These are phyloP conservation scores for Bradysia coprophila DNA, from an alignment of 1,140 invertebrate genomes.

Conservation along the genomic window DNA sequence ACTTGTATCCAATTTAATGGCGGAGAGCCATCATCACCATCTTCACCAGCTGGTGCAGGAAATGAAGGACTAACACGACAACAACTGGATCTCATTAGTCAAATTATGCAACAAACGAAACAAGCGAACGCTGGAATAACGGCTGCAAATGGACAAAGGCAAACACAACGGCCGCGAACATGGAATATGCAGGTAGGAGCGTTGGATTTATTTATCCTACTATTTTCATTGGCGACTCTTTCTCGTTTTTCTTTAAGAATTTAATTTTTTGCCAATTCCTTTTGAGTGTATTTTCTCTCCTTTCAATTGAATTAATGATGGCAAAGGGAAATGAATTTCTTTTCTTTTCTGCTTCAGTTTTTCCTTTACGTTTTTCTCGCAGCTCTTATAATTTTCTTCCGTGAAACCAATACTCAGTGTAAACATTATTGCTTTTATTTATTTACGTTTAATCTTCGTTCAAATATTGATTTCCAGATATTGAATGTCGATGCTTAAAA, in stretches of 20 bases:
- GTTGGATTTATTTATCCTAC: not conserved
- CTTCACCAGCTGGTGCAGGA: slow-evolving; percentile 24
- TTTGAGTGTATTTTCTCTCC: no score
- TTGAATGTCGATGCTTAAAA: not conserved
- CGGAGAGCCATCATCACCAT: slow-evolving; percentile 15
- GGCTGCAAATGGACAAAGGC: slow-evolving; percentile 3
- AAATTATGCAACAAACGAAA: slow-evolving; percentile 57
- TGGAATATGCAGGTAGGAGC: slow-evolving; percentile 26
- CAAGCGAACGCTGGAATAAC: slow-evolving; percentile 25
- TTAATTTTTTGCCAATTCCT: no score
- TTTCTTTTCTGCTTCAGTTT: not conserved
- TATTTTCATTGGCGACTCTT: not conserved
- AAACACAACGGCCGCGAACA: slow-evolving; percentile 18
- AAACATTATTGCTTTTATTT: not conserved
- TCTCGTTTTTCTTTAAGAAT: not conserved
- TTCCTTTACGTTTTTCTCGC: not conserved
- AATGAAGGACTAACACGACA: slow-evolving; percentile 50
- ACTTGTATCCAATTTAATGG: slow-evolving; percentile 24
- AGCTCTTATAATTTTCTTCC: not conserved
- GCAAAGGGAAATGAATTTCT: not conserved
- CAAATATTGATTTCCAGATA: not conserved
- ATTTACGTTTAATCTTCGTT: not conserved
- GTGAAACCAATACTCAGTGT: not conserved
- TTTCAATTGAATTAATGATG: not conserved
- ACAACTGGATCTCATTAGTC: slow-evolving; percentile 55